phyloP scores from a whole-genome alignment of 1,140 invertebrate species.

The Teleopsis dalmanni region DNA sequence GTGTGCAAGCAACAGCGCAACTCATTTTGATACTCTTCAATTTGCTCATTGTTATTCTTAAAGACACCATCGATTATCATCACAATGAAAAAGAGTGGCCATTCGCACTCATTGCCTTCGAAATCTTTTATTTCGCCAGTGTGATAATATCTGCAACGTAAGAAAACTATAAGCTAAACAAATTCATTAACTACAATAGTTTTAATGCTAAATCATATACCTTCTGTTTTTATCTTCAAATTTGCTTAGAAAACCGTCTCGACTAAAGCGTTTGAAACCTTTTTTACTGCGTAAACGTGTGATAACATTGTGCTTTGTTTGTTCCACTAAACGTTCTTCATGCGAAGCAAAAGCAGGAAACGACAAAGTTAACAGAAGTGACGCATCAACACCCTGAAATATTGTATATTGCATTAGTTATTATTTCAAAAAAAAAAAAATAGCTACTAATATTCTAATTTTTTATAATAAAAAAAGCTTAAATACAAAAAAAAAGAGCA shows the following conservation, averaged over 20 bases:
- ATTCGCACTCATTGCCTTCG: conserved; percentile 94
- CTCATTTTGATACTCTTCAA: conserved; percentile 83
- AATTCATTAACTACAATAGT: not conserved
- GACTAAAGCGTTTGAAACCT: conserved; percentile 90
- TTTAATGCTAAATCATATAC: conserved; percentile 30
- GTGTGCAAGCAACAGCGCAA: conserved; percentile 68
- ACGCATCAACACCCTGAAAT: conserved; percentile 74
- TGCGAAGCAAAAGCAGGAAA: conserved; percentile 98
- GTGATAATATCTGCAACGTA: conserved; percentile 49
- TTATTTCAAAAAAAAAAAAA: not conserved
- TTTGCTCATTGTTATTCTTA: conserved; percentile 79
- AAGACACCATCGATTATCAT: conserved; percentile 95
- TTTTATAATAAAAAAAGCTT: not conserved
- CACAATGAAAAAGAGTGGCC: conserved; percentile 93
- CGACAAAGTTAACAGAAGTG: conserved; percentile 84
- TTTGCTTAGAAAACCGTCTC: conserved; percentile 90
- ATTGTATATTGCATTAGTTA: not conserved
- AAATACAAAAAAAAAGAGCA: not conserved
- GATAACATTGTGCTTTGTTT: conserved; percentile 84
- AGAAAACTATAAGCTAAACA: not conserved
- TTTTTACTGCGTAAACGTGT: conserved; percentile 79
- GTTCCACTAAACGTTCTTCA: conserved; percentile 76
- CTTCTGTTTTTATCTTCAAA: conserved; percentile 73
- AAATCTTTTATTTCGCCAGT: conserved; percentile 75
- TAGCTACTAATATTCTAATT: not conserved